Evolutionary conservation across 1,140 invertebrate species (phyloP).

Genomic region (Drosophila insularis): DNA sequence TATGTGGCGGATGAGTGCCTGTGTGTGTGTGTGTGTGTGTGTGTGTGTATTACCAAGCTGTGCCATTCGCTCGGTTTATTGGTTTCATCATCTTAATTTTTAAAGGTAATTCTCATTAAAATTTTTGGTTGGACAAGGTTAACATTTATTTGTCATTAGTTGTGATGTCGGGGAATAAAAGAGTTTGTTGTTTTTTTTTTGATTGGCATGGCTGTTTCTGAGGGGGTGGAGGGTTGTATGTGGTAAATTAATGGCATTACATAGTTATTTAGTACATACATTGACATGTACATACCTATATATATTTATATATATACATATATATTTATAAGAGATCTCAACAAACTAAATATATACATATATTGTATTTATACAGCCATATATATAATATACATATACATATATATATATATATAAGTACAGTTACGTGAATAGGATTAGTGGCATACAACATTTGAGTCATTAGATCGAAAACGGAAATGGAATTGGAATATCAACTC

Average conservation of each 20-base stretch:
- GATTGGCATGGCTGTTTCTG: background rate
- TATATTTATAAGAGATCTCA: constrained; percentile 6
- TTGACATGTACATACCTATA: constrained; percentile 26
- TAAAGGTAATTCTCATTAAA: background rate
- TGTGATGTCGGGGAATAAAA: background rate
- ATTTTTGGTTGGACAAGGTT: background rate
- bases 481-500: constrained; percentile 23
- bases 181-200: background rate
- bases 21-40: background rate
- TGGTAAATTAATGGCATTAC: background rate
- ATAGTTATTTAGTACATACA: constrained; percentile 20
- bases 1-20: background rate
- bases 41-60: constrained; percentile 6
- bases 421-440: constrained; percentile 7
- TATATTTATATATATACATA: constrained; percentile 7
- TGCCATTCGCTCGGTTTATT: background rate
- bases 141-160: constrained; percentile 1
- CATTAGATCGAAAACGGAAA: constrained; percentile 17
- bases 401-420: constrained; percentile 22
- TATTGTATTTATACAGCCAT: background rate
- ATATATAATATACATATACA: constrained; percentile 7
- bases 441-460: constrained; percentile 12
- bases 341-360: constrained; percentile 20
- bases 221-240: background rate
- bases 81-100: constrained; percentile 13